Evolutionary conservation across 2,113 vertebrate species (phyloP).

Genomic region (Arvicanthis niloticus): DNA sequence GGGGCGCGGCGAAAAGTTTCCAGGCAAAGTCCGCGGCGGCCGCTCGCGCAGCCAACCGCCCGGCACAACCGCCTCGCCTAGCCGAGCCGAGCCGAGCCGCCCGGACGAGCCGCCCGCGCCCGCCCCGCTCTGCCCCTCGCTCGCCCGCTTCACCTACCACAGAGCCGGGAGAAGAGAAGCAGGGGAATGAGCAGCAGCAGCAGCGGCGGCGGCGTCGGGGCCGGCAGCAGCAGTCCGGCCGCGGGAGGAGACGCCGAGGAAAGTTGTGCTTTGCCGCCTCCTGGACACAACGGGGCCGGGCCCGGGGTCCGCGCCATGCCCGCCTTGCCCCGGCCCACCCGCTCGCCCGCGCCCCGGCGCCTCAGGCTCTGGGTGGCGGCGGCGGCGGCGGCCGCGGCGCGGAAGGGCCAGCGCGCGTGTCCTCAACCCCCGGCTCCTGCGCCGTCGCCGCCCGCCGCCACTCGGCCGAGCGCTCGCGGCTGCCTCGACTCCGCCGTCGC

Average conservation of each 20-base stretch:
- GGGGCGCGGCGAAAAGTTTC: conserved; percentile 78
- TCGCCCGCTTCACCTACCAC: conserved; percentile 76
- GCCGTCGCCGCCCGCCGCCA: conserved; percentile 62
- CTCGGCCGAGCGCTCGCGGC: conserved; percentile 54
- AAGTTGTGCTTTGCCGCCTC: conserved; percentile 80
- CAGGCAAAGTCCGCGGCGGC: conserved; percentile 68
- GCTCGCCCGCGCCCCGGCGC: conserved; percentile 18
- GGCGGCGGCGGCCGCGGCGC: conserved; percentile 55
- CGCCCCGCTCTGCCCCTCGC: conserved; percentile 47
- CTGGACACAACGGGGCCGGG: conserved; percentile 69
- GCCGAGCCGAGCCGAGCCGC: conserved; percentile 32
- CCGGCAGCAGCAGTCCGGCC: conserved; percentile 57
- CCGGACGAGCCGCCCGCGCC: background rate
- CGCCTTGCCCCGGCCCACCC: conserved; percentile 68
- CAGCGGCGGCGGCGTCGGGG: conserved; percentile 69
- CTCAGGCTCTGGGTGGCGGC: conserved; percentile 56
- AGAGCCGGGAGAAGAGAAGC: conserved; percentile 78
- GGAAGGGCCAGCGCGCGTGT: conserved; percentile 64
- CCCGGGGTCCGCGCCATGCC: conserved; percentile 81
- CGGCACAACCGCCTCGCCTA: conserved; percentile 55
- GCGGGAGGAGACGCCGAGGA: conserved; percentile 69
- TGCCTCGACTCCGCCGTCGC: conserved; percentile 56
- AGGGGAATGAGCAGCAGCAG: conserved; percentile 77
- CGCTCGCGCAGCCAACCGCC: conserved; percentile 70
- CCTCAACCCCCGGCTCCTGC: conserved; percentile 62